Base-by-base conservation (phyloP, 2,888 invertebrate species). In the Apomyelois bistriatella region DNA sequence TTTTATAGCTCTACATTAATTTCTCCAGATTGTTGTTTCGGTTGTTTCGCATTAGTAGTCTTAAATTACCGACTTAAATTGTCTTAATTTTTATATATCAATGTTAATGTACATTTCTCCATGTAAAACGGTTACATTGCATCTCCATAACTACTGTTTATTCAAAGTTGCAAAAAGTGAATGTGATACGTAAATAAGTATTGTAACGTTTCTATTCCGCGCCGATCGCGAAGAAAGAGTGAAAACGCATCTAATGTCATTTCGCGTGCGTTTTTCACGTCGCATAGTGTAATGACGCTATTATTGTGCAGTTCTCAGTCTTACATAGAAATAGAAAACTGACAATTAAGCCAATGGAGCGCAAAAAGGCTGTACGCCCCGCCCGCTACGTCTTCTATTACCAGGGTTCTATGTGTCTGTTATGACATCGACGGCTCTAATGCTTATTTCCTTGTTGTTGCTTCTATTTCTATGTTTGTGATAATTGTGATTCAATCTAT, bases 231-330 rank as follows among this genome's bases (percentile, higher is more conserved):
- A 72, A 72, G 68, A 68, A 72, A 74, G 68, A 81, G 82, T 82
- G 84, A 82, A 82, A 82, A 72, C 72, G 55, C 48, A 35, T 53
- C 53, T 53, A 60, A 54, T 64, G 64, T 55, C 63, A 69, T 61
- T 64, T 67, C 60, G 59, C 62, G 52, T 58, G 49, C 36, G 70
- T 77, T 79, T 81, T 82, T 76, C 70, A 59, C 70, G 60, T 57
- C 59, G 62, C 51, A n/a, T 55, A 65, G 57, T 68, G 59, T 76
- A 81, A 79, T 74, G 67, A 65, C 59, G 69, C 79, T 65, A 87
- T 88, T 85, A 85, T 88, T 71, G 68, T 68, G 47, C 61, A 60
- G 74, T 85, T 87, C 84, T 76, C 85, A 84, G 74, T 74, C 66
- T 64, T 70, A 72, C 68, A 62, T 68, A 60, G 72, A 76, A 78